A percentile compares a stretch with the other conserved stretches of the same genome.
Evolutionary conservation across 1,140 invertebrate genomes (phyloP).

Genomic region (Telenomus remus): DNA sequence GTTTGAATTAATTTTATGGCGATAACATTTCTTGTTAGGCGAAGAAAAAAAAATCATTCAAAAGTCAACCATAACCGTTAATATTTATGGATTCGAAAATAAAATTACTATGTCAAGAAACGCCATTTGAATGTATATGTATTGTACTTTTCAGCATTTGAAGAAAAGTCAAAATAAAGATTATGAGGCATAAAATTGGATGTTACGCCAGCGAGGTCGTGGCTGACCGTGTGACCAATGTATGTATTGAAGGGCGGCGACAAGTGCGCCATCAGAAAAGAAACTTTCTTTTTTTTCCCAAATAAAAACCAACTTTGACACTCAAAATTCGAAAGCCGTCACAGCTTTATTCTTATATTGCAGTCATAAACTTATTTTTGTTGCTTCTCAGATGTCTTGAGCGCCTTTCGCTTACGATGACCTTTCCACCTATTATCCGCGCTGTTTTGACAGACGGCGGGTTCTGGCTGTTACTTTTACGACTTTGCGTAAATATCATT

Average conservation of each 20-base stretch:
- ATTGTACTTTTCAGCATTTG: neutral
- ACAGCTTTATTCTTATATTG: neutral
- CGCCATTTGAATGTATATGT: no score
- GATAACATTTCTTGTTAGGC: no score
- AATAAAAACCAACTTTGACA: no score
- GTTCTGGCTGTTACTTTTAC: conserved; percentile 70
- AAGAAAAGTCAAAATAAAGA: neutral
- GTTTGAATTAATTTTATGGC: no score
- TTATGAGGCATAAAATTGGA: conserved; percentile 1
- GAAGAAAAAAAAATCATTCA: no score
- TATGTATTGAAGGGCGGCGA: neutral
- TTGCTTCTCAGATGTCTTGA: conserved; percentile 16
- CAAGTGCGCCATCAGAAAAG: conserved; percentile 1
- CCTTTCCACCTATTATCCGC: conserved; percentile 55
- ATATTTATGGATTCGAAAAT: no score
- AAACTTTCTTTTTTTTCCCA: neutral
- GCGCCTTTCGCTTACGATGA: conserved; percentile 25
- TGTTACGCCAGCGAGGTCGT: neutral
- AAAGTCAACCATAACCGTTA: no score
- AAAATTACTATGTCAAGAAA: no score
- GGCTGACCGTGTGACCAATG: neutral
- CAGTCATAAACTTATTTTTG: conserved; percentile 63
- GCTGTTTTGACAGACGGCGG: conserved; percentile 71
- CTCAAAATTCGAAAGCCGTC: neutral
- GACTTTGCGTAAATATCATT: conserved; percentile 45